Conservation (phyloP, 53 echinoderm and acorn worm genomes). For the Echinarachnius parma region DNA sequence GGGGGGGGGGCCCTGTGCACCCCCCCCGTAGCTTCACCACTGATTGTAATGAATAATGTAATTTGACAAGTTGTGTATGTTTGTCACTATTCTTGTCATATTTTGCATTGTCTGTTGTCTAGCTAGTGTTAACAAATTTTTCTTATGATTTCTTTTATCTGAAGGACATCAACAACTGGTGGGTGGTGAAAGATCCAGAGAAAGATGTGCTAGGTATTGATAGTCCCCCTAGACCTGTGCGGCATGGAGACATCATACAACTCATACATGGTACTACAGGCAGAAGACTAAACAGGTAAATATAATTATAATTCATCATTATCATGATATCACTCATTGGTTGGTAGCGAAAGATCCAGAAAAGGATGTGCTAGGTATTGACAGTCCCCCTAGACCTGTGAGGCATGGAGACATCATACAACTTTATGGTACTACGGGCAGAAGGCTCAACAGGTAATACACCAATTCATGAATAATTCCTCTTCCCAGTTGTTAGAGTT, state of each 20-base stretch:
- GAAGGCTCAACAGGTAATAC: too few species aligned
- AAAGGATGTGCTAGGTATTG: slow-evolving; percentile 55
- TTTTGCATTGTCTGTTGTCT: too few species aligned
- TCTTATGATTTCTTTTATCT: not conserved
- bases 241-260: slow-evolving; percentile 85
- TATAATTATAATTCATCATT: not conserved
- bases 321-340: slow-evolving; percentile 85
- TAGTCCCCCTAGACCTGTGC: slow-evolving; percentile 54
- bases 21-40: too few species aligned
- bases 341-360: slow-evolving; percentile 86
- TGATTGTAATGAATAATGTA: too few species aligned
- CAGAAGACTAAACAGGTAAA: slow-evolving; percentile 84
- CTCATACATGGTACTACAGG: slow-evolving; percentile 84
- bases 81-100: too few species aligned
- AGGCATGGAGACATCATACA: slow-evolving; percentile 65
- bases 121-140: too few species aligned
- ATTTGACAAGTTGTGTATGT: too few species aligned
- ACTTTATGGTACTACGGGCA: not conserved
- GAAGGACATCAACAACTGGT: slow-evolving; percentile 96
- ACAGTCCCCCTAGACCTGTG: slow-evolving; percentile 54
- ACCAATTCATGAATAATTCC: too few species aligned
- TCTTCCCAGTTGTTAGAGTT: too few species aligned
- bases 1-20: too few species aligned
- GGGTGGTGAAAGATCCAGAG: slow-evolving; percentile 82
- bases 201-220: slow-evolving; percentile 56